Percentiles rank a stretch among this genome's conserved stretches.
phyloP scores from a whole-genome alignment of 2,113 vertebrate species.

The Limanda limanda region DNA sequence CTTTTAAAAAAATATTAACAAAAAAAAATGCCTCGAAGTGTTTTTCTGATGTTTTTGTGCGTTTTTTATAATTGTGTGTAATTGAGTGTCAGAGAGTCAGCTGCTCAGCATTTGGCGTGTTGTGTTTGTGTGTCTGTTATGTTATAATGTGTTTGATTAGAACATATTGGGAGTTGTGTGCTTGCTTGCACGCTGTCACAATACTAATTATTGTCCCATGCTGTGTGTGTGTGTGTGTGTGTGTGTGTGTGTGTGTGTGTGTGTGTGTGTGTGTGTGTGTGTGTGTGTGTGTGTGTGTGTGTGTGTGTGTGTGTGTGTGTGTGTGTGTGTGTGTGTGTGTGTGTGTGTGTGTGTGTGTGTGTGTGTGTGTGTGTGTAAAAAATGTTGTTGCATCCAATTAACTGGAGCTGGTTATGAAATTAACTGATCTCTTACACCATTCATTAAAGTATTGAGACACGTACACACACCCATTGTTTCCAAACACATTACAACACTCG shows the following conservation, averaged over 20 bases:
- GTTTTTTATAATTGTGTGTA: too few relatives aligned
- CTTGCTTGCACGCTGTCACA: neutral
- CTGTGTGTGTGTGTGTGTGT: neutral
- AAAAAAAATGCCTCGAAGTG: too few relatives aligned
- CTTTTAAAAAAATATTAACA: too few relatives aligned
- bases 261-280: neutral
- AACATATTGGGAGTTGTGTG: neutral
- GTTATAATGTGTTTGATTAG: too few relatives aligned
- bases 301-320: neutral
- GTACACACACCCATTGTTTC: conserved; percentile 7
- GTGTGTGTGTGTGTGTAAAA: neutral
- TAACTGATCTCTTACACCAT: conserved; percentile 22
- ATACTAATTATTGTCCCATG: neutral
- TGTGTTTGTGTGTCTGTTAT: too few relatives aligned
- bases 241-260: neutral
- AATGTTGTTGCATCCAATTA: conserved; percentile 2
- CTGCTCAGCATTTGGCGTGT: too few relatives aligned
- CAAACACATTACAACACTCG: conserved; percentile 15
- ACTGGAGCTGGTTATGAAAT: conserved; percentile 22
- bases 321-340: neutral
- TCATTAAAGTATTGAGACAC: conserved; percentile 2
- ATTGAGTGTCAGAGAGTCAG: too few relatives aligned
- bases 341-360: neutral
- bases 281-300: neutral
- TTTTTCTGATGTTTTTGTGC: too few relatives aligned